A percentile compares a stretch with the other conserved stretches of the same genome.
Conservation (phyloP, 1,140 invertebrate genomes). For the Scaptomyza pallida region DNA sequence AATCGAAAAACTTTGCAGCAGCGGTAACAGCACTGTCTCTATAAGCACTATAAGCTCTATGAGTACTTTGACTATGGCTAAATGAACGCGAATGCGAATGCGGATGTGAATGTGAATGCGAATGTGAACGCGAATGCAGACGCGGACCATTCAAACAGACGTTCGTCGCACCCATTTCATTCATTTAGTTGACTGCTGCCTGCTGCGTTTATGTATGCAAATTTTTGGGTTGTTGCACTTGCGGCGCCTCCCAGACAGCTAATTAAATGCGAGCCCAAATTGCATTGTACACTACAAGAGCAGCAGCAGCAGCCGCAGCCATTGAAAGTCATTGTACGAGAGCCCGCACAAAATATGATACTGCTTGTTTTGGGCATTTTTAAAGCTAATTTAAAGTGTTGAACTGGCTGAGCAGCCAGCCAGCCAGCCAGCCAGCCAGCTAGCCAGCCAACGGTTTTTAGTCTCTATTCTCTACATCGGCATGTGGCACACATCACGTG, state of each 20-base stretch:
- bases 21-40: constrained; percentile 12
- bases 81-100: not conserved
- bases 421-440: not conserved
- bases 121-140: constrained; percentile 5
- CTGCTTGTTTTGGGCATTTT: constrained; percentile 42
- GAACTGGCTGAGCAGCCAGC: not conserved
- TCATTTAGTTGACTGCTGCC: constrained; percentile 39
- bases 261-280: constrained; percentile 70
- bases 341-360: constrained; percentile 47
- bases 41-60: constrained; percentile 1
- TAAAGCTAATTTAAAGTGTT: constrained; percentile 74
- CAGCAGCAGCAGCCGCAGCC: constrained; percentile 31
- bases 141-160: constrained; percentile 61
- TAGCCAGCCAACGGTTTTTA: constrained; percentile 1
- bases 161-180: constrained; percentile 62
- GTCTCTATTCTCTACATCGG: constrained; percentile 14
- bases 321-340: constrained; percentile 47
- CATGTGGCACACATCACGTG: constrained; percentile 80
- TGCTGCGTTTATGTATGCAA: constrained; percentile 56
- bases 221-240: constrained; percentile 76
- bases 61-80: constrained; percentile 48
- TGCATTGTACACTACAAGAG: constrained; percentile 18
- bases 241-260: constrained; percentile 63
- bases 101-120: not conserved
- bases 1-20: constrained; percentile 78